Percentiles rank a stretch among this genome's conserved stretches.
These are phyloP conservation scores for Micronycteris hirsuta DNA, from an alignment of 2,113 vertebrate species.

Conservation along the genomic window DNA sequence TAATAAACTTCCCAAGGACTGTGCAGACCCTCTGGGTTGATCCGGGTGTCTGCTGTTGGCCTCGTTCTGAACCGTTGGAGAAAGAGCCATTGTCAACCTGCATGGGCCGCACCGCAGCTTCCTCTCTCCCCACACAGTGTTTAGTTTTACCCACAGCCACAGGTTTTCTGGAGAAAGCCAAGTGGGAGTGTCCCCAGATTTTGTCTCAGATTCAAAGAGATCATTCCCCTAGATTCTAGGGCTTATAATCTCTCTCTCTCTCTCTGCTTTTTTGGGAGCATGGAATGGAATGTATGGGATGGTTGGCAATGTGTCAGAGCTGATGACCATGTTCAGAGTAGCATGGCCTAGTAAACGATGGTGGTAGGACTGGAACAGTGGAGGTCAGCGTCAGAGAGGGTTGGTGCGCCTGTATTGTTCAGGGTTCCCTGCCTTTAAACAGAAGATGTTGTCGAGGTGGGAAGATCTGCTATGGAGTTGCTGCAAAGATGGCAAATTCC, in stretches of 20 bases:
- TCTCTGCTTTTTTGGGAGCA: background rate
- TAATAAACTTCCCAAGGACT: background rate
- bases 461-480: background rate
- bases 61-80: background rate
- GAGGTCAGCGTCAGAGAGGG: background rate
- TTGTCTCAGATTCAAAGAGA: background rate
- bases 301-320: background rate
- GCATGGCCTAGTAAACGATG: background rate
- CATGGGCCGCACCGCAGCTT: background rate
- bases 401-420: background rate
- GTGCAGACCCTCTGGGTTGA: background rate
- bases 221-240: background rate
- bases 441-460: background rate
- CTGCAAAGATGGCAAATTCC: constrained; percentile 27
- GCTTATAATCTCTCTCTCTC: background rate
- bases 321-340: background rate
- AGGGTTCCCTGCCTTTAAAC: background rate
- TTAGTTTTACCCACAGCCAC: background rate
- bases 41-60: background rate
- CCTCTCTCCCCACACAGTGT: background rate
- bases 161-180: constrained; percentile 10
- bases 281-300: background rate
- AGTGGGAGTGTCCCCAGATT: background rate
- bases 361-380: background rate
- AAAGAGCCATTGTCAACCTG: background rate